Percentiles rank a stretch among this genome's conserved stretches.
Conservation (phyloP, 30 jellyfish, hydroid and myxozoan species). For the Aurelia aurita region DNA sequence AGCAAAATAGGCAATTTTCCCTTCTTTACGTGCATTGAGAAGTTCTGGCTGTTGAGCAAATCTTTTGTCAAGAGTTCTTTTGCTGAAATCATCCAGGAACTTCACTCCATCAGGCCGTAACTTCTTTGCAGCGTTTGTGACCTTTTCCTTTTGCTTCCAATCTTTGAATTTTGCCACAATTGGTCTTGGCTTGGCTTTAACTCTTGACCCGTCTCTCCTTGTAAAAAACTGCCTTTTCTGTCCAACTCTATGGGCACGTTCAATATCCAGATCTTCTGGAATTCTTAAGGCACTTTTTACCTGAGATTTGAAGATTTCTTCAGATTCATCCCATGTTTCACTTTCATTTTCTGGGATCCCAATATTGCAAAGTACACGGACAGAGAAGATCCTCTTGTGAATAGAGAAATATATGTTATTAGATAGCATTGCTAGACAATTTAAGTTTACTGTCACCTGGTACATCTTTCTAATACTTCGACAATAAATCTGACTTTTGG, state of each 20-base stretch:
- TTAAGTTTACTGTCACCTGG: constrained; percentile 58
- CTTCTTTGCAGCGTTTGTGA: neutral
- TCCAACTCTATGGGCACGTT: too few species aligned
- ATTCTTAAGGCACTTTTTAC: constrained; percentile 24
- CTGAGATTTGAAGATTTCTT: constrained; percentile 38
- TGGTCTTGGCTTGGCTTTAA: too few species aligned
- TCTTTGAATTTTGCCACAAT: too few species aligned
- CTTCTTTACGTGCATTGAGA: constrained; percentile 21
- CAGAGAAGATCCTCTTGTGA: too few species aligned
- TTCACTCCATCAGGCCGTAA: constrained; percentile 41
- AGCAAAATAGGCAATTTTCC: too few species aligned
- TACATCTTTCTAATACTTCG: constrained; percentile 88
- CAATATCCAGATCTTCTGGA: too few species aligned
- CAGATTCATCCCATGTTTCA: constrained; percentile 42
- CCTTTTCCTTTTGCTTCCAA: too few species aligned
- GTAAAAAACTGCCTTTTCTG: too few species aligned
- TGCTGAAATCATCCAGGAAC: constrained; percentile 42
- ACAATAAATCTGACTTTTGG: constrained; percentile 76
- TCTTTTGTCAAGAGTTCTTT: constrained; percentile 41
- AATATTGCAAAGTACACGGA: neutral
- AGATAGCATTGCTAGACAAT: too few species aligned
- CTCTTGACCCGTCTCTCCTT: too few species aligned
- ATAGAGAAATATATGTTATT: too few species aligned
- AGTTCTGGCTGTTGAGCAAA: constrained; percentile 38
- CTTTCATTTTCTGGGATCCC: constrained; percentile 40